Evolutionary conservation across 2,888 invertebrate genomes (phyloP), one percentile per base, ranked within the genome.

Genomic region (Ochlodes sylvanus): DNA sequence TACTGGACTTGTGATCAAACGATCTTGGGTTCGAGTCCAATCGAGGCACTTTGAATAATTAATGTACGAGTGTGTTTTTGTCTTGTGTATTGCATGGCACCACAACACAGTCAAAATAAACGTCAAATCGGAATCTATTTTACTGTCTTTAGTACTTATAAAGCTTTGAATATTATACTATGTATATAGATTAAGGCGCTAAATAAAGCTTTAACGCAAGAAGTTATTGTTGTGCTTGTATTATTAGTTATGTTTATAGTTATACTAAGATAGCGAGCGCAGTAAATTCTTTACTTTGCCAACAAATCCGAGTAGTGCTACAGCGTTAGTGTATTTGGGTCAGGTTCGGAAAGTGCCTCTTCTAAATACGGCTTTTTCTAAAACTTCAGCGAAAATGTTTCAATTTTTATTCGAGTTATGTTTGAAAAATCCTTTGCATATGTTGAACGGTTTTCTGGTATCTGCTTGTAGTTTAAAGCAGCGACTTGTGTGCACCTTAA

Each of bases 301-400:
- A 85, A 86, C 85, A 86, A 86, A 87, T 87, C 84, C 79, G 73
- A 76, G 78, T 75, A 71, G 74, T 73, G 77, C 77, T 80, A 74
- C 75, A 82, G 82, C 77, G 70, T 72, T 84, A 79, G 79, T 88
- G 85, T 88, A 89, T 88, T 84, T 85, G 83, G 88, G 89, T 87
- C 88, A 85, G 84, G 77, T 77, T 79, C 69, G 57, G 72, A 75
- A 77, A 79, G 77, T 77, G 76, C 75, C 73, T 74, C 77, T 76
- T 74, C 71, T 73, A 70, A 72, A 73, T 70, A 73, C 71, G 72
- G 70, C 70, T 72, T 73, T 71, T 72, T 73, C 72, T 70, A 71
- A 70, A 70, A 71, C 71, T 63, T 63, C 62, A 44, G 54, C 66
- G 65, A 61, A 68, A 70, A 50, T 56, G 57, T 50, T 50, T 47